These are phyloP conservation scores for Grus americana DNA, from an alignment of 2,113 vertebrate species.

Conservation along the genomic window DNA sequence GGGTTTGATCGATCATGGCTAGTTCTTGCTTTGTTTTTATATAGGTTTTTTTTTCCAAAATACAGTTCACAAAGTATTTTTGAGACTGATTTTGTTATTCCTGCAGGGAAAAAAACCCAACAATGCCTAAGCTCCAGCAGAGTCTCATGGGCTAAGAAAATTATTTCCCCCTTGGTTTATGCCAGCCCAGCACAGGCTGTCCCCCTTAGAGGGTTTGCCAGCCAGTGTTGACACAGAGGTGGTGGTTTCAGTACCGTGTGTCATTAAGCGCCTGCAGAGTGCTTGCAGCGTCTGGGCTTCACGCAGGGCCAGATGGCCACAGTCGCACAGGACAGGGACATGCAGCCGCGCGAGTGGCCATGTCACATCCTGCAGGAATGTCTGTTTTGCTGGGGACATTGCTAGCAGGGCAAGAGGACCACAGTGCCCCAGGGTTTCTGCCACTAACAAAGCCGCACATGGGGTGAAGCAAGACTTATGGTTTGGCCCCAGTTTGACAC, in stretches of 20 bases:
- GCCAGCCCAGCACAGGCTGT: not conserved
- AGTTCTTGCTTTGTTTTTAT: not conserved
- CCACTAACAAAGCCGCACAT: not conserved
- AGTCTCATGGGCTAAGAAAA: not conserved
- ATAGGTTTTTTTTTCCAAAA: not conserved
- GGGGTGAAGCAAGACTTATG: not conserved
- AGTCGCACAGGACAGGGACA: not conserved
- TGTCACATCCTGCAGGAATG: not conserved
- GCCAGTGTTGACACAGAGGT: not conserved
- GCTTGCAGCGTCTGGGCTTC: not conserved
- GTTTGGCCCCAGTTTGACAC: not conserved
- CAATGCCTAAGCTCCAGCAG: not conserved
- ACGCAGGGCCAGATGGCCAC: not conserved
- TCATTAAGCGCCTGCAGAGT: not conserved
- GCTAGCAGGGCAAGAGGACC: not conserved
- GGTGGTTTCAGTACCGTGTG: not conserved
- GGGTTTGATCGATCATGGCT: not conserved
- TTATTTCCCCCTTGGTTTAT: not conserved
- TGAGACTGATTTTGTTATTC: not conserved
- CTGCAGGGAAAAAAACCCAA: accelerated
- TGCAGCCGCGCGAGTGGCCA: not conserved
- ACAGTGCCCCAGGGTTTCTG: not conserved
- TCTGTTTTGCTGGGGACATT: not conserved
- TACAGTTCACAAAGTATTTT: not conserved
- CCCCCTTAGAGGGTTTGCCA: not conserved